Percentiles rank a stretch among this genome's conserved stretches.
phyloP scores from a whole-genome alignment of 2,113 vertebrate genomes.

The Heloderma charlesbogerti region DNA sequence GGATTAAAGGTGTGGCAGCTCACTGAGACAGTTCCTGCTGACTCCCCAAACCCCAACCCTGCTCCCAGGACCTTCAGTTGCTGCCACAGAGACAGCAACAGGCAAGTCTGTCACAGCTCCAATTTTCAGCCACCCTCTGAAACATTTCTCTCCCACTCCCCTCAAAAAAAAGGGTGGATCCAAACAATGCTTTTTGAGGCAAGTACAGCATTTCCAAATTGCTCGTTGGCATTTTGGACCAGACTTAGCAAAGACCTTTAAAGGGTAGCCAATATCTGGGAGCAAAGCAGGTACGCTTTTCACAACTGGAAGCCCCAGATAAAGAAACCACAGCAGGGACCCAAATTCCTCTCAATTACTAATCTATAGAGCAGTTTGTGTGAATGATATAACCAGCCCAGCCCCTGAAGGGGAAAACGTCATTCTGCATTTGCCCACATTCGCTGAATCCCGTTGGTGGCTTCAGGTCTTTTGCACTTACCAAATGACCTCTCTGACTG shows the following conservation, averaged over 20 bases:
- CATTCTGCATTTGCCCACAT: not conserved
- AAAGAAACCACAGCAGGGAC: not conserved
- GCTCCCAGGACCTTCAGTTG: too few relatives aligned
- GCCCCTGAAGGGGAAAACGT: too few relatives aligned
- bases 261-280: not conserved
- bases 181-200: too few relatives aligned
- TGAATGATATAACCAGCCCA: not conserved
- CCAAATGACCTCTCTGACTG: not conserved
- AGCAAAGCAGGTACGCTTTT: not conserved
- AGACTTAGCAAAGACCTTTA: not conserved
- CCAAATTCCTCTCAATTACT: not conserved
- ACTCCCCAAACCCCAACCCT: too few relatives aligned
- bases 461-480: not conserved
- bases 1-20: not conserved
- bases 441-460: not conserved
- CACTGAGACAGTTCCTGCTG: too few relatives aligned
- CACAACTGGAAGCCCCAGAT: not conserved
- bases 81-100: too few relatives aligned
- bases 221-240: too few relatives aligned
- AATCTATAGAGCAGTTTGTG: not conserved
- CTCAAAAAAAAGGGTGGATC: too few relatives aligned
- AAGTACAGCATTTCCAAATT: too few relatives aligned
- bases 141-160: too few relatives aligned
- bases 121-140: too few relatives aligned
- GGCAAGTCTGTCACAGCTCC: too few relatives aligned